Evolutionary conservation across 2,797 vertebrate genomes (phyloP), one percentile per base, ranked within the genome.

Genomic region (Phataginus tetradactyla): DNA sequence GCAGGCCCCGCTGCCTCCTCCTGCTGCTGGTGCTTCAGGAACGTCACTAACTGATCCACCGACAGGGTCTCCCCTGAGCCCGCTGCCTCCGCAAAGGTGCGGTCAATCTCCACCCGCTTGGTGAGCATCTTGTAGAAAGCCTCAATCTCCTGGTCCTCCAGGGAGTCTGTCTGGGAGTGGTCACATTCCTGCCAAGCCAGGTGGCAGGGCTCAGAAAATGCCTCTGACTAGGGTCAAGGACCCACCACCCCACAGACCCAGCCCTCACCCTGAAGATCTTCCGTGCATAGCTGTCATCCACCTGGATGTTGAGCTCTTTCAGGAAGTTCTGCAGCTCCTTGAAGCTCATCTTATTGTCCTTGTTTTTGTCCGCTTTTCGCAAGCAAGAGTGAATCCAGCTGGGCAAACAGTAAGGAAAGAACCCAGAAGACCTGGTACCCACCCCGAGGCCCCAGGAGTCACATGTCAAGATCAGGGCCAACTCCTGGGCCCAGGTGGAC

Each of bases 331-430:
- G 99, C 90, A 99, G 97, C 97, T 99, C 99, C 96, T 99, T 99
- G 96, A 99, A 98, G 86, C 96, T 99, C 99, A 99, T 99, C 98
- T 99, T 99, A 98, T 99, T 99, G 98, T 99, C 99, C 2, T 98
- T 98, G 89, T 99, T 99, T 96, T 99, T 99, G 98, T 99, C 99
- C 4, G 99, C 99, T 97, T 99, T 99, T 20, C 99, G 96, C 98
- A 99, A 99, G 98, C 99, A 99, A 89, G 98, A 98, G 95, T 99
- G 99, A 90, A 99, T 99, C 99, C 99, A 99, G 98, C 99, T 99
- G 97, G 34, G 17, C 84, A 20, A 66, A 95, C 99, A 98, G 98
- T 99, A 99, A 99, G 99, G 99, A 98, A 97, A 90, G 96, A 91
- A 96, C 80, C 95, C 86, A 77, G 64, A 27, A 94, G 42, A 15